phyloP scores from a whole-genome alignment of 2,797 vertebrate genomes.

The Sebastes flavidus region DNA sequence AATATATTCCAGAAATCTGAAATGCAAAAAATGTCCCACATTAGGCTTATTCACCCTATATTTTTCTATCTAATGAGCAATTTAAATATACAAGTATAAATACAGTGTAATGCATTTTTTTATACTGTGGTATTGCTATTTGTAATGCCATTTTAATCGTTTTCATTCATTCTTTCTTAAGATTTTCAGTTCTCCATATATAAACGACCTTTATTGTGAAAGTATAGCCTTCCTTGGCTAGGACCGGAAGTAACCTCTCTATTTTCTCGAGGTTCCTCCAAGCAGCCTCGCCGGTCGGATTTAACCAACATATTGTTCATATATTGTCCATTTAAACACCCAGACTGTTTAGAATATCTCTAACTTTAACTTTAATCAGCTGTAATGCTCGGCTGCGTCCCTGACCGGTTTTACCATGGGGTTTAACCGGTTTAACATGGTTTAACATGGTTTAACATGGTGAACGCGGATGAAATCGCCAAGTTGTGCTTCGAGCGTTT shows the following conservation, averaged over 20 bases:
- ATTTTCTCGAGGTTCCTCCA: not conserved
- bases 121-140: not conserved
- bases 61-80: not conserved
- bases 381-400: not conserved
- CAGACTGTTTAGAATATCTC: not conserved
- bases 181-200: not conserved
- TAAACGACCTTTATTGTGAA: slow-evolving; percentile 49
- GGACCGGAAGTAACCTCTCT: slow-evolving; percentile 24
- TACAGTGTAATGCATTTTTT: too few relatives aligned
- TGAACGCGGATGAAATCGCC: slow-evolving; percentile 88
- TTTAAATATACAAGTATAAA: not conserved
- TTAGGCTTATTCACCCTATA: too few relatives aligned
- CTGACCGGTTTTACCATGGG: too few relatives aligned
- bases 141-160: not conserved
- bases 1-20: too few relatives aligned
- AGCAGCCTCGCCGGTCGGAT: rapidly evolving
- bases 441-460: slow-evolving; percentile 26
- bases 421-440: too few relatives aligned
- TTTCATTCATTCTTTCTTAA: not conserved
- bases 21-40: too few relatives aligned
- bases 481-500: slow-evolving; percentile 86
- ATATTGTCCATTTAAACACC: not conserved
- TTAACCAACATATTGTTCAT: rapidly evolving
- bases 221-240: rapidly evolving
- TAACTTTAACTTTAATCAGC: rapidly evolving